These are phyloP conservation scores for Cryptocephalus moraei DNA, from an alignment of 2,888 invertebrate genomes.

Conservation along the genomic window DNA sequence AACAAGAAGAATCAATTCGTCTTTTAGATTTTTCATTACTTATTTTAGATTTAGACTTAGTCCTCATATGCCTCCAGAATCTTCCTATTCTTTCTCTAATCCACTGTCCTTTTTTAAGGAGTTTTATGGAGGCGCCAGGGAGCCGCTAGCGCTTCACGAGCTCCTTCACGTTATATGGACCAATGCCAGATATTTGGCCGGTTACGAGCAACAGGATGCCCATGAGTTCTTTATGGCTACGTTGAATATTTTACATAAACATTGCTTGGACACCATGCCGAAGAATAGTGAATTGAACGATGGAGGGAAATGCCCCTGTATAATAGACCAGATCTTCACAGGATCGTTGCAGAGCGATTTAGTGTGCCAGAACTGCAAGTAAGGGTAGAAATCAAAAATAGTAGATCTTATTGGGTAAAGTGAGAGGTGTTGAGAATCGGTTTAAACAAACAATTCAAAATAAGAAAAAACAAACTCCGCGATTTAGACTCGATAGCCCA, in stretches of 20 bases:
- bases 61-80: too few species aligned
- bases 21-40: too few species aligned
- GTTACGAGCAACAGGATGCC: slow-evolving; percentile 96
- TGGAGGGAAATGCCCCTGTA: slow-evolving; percentile 67
- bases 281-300: slow-evolving; percentile 15
- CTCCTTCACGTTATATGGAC: slow-evolving; percentile 92
- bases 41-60: too few species aligned
- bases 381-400: slow-evolving; percentile 7
- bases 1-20: too few species aligned
- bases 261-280: slow-evolving; percentile 42
- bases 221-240: slow-evolving; percentile 98
- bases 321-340: slow-evolving; percentile 95
- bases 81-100: too few species aligned
- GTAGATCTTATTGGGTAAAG: too few species aligned
- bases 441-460: too few species aligned
- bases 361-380: slow-evolving; percentile 89
- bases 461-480: too few species aligned
- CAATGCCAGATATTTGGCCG: slow-evolving; percentile 88
- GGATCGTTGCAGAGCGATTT: slow-evolving; percentile 94
- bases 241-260: slow-evolving; percentile 83
- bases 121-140: slow-evolving; percentile 86
- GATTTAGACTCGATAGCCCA: too few species aligned
- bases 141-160: slow-evolving; percentile 80
- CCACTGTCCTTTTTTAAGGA: slow-evolving; percentile 42
- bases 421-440: too few species aligned